These are phyloP conservation scores for Ochropleura plecta DNA, from an alignment of 2,888 invertebrate genomes.

Conservation along the genomic window DNA sequence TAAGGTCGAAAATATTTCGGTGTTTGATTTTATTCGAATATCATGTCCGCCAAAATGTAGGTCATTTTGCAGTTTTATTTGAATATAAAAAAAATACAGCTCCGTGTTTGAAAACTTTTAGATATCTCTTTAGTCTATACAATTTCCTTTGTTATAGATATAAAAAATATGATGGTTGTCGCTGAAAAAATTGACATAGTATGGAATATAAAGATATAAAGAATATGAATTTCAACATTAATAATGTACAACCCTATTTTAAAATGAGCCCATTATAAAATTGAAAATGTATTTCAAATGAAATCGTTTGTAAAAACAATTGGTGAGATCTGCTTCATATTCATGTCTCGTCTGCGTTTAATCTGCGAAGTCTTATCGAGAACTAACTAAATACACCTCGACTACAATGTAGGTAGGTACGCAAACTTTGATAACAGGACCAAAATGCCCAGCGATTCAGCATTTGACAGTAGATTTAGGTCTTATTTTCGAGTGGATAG, in stretches of 20 bases:
- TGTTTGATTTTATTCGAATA: no score
- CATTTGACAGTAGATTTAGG: neutral
- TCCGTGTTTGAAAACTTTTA: no score
- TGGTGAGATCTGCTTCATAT: constrained; percentile 72
- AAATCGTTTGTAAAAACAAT: constrained; percentile 72
- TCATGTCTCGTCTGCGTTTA: constrained; percentile 76
- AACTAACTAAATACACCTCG: constrained; percentile 71
- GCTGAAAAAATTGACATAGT: no score
- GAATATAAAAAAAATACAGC: no score
- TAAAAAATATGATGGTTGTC: no score
- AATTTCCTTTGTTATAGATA: no score
- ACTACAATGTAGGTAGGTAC: constrained; percentile 68
- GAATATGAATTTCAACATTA: no score
- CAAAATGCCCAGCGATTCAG: constrained; percentile 13
- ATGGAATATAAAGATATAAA: no score
- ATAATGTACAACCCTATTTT: constrained; percentile 42
- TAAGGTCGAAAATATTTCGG: no score
- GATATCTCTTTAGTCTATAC: no score
- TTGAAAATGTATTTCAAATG: constrained; percentile 71
- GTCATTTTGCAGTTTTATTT: no score
- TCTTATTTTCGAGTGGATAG: constrained; percentile 26
- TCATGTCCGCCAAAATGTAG: no score
- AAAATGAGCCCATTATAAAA: constrained; percentile 64
- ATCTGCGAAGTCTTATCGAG: constrained; percentile 75
- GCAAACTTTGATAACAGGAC: constrained; percentile 40